Percentiles rank a stretch among this genome's conserved stretches.
Evolutionary conservation across 2,113 vertebrate genomes (phyloP).

Genomic region (Lota lota): DNA sequence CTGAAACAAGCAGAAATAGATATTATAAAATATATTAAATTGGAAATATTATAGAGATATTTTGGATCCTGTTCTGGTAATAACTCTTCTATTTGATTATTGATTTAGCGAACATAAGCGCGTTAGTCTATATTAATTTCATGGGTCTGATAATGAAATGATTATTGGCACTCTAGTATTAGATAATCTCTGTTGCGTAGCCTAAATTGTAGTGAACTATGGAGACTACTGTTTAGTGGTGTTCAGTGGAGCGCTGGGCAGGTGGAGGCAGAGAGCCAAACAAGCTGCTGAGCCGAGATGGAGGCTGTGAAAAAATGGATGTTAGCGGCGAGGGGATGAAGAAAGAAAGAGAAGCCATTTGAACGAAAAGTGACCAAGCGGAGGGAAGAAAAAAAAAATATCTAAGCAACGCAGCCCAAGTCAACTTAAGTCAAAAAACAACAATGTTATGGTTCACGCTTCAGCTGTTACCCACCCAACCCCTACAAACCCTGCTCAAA

Average conservation of each 20-base stretch:
- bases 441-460: conserved; percentile 28
- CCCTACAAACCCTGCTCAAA: background rate
- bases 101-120: background rate
- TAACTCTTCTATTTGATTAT: too few species aligned
- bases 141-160: background rate
- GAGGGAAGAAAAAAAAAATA: conserved; percentile 20
- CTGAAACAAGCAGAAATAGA: conserved; percentile 13
- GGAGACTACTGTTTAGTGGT: background rate
- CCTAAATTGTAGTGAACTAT: background rate
- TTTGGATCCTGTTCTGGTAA: background rate
- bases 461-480: conserved; percentile 1
- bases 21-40: background rate
- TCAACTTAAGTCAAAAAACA: conserved; percentile 16
- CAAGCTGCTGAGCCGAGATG: conserved; percentile 16
- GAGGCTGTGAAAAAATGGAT: conserved; percentile 21
- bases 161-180: too few species aligned
- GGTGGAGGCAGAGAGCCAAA: conserved; percentile 31
- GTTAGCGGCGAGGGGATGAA: conserved; percentile 28
- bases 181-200: background rate
- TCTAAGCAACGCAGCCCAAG: conserved; percentile 29
- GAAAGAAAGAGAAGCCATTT: conserved; percentile 20
- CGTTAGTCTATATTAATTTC: background rate
- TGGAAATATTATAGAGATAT: conserved; percentile 7
- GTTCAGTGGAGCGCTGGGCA: conserved; percentile 33
- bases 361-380: conserved; percentile 36